A percentile compares a stretch with the other conserved stretches of the same genome.
Evolutionary conservation across 2,113 vertebrate genomes (phyloP).

Genomic region (Edolisoma coerulescens): DNA sequence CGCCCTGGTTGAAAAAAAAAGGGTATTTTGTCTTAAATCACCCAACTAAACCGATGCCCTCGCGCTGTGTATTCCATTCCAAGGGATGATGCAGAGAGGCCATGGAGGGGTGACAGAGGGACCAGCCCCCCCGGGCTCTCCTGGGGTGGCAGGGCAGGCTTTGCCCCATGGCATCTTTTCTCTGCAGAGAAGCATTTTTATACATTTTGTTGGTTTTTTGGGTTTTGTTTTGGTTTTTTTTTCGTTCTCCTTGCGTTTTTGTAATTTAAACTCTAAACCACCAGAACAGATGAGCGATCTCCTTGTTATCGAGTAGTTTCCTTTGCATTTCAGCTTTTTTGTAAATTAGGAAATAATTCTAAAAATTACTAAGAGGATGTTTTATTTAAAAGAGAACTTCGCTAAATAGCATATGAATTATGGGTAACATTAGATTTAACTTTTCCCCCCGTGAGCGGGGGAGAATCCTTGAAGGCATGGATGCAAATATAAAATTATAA

Average conservation of each 20-base stretch:
- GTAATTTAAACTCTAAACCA: constrained; percentile 55
- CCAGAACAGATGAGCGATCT: constrained; percentile 38
- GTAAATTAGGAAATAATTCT: constrained; percentile 87
- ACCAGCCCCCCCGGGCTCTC: not conserved
- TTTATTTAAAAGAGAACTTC: constrained; percentile 89
- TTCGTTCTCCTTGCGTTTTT: constrained; percentile 25
- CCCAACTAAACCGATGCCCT: not conserved
- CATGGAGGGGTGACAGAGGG: not conserved
- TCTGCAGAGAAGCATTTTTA: constrained; percentile 65
- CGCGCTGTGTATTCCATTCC: not conserved
- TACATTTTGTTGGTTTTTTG: constrained; percentile 27
- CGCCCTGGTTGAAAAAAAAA: not conserved
- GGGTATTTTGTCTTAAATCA: constrained; percentile 45
- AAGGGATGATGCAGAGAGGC: not conserved
- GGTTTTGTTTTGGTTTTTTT: not conserved
- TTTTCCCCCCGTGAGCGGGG: constrained; percentile 66
- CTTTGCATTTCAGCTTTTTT: constrained; percentile 86
- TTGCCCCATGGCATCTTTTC: not conserved
- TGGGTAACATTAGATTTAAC: constrained; percentile 81
- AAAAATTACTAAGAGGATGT: constrained; percentile 85
- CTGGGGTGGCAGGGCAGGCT: not conserved
- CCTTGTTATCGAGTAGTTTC: constrained; percentile 73
- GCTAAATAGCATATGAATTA: constrained; percentile 81
- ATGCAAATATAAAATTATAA: constrained; percentile 87
- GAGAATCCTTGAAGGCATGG: constrained; percentile 87